Evolutionary conservation across 2,797 vertebrate genomes (phyloP).

Genomic region (Pipistrellus nathusii): DNA sequence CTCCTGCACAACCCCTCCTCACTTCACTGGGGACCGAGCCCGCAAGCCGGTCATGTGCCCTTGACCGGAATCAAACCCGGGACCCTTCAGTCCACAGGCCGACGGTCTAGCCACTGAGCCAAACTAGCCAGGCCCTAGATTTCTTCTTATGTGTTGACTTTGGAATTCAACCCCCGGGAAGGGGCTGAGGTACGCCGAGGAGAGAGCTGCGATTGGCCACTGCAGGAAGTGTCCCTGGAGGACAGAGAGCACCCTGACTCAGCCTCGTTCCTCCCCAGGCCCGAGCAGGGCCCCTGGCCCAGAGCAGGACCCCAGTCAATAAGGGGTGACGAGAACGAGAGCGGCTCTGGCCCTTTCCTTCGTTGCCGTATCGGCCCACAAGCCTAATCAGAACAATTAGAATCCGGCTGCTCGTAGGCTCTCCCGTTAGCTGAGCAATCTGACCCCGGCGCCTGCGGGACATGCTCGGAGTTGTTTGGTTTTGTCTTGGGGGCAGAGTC

Average conservation of each 20-base stretch:
- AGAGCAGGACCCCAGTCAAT: neutral
- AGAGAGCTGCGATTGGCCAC: neutral
- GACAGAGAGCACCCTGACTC: neutral
- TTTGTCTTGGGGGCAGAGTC: neutral
- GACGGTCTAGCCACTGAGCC: too few species aligned
- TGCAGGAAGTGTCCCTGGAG: neutral
- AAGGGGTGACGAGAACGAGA: neutral
- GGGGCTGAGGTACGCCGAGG: neutral
- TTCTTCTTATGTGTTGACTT: neutral
- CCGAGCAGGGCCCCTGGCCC: neutral
- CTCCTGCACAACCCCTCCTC: too few species aligned
- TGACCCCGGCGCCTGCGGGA: too few species aligned
- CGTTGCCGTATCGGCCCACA: neutral
- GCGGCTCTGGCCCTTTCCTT: neutral
- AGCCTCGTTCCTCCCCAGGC: neutral
- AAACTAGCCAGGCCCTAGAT: neutral
- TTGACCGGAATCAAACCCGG: too few species aligned
- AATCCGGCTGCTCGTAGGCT: neutral
- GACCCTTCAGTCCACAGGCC: too few species aligned
- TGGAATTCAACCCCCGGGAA: neutral
- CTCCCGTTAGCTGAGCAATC: neutral
- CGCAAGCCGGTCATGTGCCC: too few species aligned
- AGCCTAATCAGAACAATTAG: neutral
- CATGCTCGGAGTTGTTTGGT: neutral
- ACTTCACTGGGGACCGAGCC: too few species aligned